Evolutionary conservation across 2,113 vertebrate species (phyloP).

Genomic region (Brienomyrus brachyistius): DNA sequence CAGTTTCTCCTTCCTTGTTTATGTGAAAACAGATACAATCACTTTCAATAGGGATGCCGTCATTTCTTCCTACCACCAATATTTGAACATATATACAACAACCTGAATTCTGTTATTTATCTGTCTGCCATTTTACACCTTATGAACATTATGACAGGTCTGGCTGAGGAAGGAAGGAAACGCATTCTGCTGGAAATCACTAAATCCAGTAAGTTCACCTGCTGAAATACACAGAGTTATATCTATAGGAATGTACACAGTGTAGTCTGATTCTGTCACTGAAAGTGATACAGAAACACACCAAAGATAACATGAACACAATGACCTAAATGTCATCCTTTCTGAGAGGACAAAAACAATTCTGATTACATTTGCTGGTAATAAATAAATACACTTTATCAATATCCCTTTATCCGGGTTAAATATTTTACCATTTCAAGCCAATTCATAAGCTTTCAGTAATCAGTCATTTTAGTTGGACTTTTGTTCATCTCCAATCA

Average conservation of each 20-base stretch:
- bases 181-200: not conserved
- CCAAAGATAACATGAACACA: not conserved
- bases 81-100: not conserved
- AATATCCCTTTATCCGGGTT: not conserved
- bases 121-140: not conserved
- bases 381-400: not conserved
- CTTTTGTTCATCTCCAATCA: not conserved
- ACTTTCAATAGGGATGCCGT: not conserved
- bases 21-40: not conserved
- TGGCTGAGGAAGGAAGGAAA: not conserved
- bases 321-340: not conserved
- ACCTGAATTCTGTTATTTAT: not conserved
- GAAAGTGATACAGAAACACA: not conserved
- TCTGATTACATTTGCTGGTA: not conserved
- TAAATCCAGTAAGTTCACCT: not conserved
- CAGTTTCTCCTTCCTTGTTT: not conserved
- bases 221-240: not conserved
- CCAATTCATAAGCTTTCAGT: not conserved
- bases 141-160: not conserved
- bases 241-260: not conserved
- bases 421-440: not conserved
- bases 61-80: not conserved
- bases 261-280: not conserved
- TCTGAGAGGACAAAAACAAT: not conserved
- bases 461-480: not conserved